Evolutionary conservation across 2,113 vertebrate species (phyloP), one percentile per base, ranked within the genome.

Genomic region (Chionis minor): DNA sequence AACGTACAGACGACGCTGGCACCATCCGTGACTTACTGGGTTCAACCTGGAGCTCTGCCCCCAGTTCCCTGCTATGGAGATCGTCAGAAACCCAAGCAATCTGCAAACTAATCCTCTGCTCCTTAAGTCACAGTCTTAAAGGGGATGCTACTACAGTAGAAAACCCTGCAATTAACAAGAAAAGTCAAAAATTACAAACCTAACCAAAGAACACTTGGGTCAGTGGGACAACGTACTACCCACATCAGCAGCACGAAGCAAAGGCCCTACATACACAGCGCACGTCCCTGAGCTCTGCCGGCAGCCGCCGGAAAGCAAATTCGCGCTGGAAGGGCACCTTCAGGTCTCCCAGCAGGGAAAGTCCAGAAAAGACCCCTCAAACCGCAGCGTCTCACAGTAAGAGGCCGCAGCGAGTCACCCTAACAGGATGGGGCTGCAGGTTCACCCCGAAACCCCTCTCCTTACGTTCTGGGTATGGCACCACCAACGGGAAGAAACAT

Each of bases 271-370:
- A 55, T 5, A 42, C 27, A 8, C 45, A 73, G 69, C 45, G 63
- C 54, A 23, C 0, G 0, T 5, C 56, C 67, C 44, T 1, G 7
- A 52, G n/a, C 59, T 15, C 30, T 35, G 35, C 47, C 86, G 67
- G 18, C 32, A 14, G 16, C 1, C 44, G 42, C 67, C 59, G 61
- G 33, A 47, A 78, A 61, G 35, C 14, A 47, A 14, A 44, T 54
- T 4, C 20, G 28, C 45, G 69, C 63, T n/a, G 26, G 20, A 78
- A 62, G 21, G 55, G 56, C 45, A 74, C 30, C 85, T 86, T 24
- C n/a, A 28, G 52, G 27, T 14, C 21, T 47, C 30, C 71, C 72
- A 17, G 12, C 6, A 14, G 27, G 18, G 14, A 1, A 61, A 51
- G 56, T 6, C 35, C 62, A 71, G 27, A 49, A 80, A 22, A 49